Percentiles rank a stretch among this genome's conserved stretches.
Conservation (phyloP, 1,140 invertebrate genomes). For the Phenacoccus solenopsis region DNA sequence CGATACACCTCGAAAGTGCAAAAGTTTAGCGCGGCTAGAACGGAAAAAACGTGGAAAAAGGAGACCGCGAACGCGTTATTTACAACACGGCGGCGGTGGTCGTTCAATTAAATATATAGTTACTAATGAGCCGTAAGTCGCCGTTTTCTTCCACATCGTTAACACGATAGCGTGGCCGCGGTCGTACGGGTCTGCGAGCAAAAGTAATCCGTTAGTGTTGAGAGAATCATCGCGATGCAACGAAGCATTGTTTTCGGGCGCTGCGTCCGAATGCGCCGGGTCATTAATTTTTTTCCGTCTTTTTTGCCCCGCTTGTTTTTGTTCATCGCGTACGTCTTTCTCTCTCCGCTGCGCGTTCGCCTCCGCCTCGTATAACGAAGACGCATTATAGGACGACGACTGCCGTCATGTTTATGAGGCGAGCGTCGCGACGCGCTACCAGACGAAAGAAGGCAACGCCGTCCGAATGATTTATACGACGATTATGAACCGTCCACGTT, state of each 20-base stretch:
- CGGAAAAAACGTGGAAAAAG: too few relatives aligned
- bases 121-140: not conserved
- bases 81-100: too few relatives aligned
- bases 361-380: not conserved
- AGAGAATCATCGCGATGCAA: not conserved
- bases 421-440: constrained; percentile 5
- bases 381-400: constrained; percentile 5
- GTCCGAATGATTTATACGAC: not conserved
- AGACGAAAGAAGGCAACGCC: not conserved
- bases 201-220: not conserved
- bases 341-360: not conserved
- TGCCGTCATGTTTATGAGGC: constrained; percentile 10
- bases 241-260: not conserved
- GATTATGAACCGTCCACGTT: not conserved
- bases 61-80: too few relatives aligned
- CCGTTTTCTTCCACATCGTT: not conserved
- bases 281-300: constrained; percentile 11
- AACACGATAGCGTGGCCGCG: too few relatives aligned
- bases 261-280: not conserved
- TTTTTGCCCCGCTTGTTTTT: not conserved
- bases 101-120: not conserved
- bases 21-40: too few relatives aligned
- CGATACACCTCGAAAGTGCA: too few relatives aligned
- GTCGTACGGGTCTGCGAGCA: not conserved
- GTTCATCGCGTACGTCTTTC: not conserved